A percentile compares a stretch with the other conserved stretches of the same genome.
Evolutionary conservation across 2,888 invertebrate species (phyloP).

Genomic region (Scaptomyza polygonia): DNA sequence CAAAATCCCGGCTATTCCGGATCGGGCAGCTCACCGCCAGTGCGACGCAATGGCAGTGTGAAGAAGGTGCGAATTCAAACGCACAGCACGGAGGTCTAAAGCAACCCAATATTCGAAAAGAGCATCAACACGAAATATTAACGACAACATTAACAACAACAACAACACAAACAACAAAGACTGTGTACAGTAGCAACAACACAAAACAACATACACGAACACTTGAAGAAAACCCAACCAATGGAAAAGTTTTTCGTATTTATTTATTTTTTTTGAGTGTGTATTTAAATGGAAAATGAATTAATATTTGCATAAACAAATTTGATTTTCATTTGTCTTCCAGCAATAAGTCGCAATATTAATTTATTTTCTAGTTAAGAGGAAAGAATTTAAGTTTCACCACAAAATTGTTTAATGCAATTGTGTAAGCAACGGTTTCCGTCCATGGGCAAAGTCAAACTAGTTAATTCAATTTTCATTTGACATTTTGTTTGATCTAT

Average conservation of each 20-base stretch:
- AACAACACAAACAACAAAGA: conserved; percentile 56
- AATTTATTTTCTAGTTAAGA: conserved; percentile 37
- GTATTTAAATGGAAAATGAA: conserved; percentile 24
- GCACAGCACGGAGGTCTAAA: conserved; percentile 94
- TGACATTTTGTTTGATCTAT: conserved; percentile 38
- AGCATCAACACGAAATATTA: conserved; percentile 38
- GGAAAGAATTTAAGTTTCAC: conserved; percentile 23
- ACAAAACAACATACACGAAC: conserved; percentile 31
- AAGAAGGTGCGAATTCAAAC: conserved; percentile 96
- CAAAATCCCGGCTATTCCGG: conserved; percentile 91
- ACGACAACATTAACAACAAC: conserved; percentile 39
- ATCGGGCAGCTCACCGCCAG: conserved; percentile 92
- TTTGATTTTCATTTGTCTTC: conserved; percentile 72
- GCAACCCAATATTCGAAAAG: conserved; percentile 17
- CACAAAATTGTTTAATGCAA: conserved; percentile 31
- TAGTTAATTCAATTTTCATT: conserved; percentile 57
- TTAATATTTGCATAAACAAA: conserved; percentile 41
- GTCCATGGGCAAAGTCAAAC: conserved; percentile 72
- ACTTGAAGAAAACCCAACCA: conserved; percentile 34
- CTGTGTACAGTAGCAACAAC: conserved; percentile 74
- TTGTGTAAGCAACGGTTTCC: conserved; percentile 73
- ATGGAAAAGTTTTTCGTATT: conserved; percentile 17
- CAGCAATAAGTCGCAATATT: conserved; percentile 56
- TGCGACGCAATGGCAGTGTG: conserved; percentile 93
- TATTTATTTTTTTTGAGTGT: too few relatives aligned